Evolutionary conservation across 2,113 vertebrate genomes (phyloP).

Genomic region (Centropristis striata): DNA sequence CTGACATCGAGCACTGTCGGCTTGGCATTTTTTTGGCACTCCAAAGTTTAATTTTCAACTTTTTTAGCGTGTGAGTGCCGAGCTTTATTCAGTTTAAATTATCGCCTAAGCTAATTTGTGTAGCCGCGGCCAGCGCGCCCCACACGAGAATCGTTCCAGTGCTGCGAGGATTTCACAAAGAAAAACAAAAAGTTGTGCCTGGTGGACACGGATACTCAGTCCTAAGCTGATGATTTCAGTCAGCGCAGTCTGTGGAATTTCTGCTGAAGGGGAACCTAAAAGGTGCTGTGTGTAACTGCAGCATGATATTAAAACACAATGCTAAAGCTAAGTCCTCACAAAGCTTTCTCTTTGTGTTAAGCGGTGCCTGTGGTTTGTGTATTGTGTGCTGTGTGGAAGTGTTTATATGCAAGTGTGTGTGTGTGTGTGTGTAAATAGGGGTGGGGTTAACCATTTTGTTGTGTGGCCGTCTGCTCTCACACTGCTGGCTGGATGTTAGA

Average conservation of each 20-base stretch:
- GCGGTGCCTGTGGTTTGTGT: constrained; percentile 58
- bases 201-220: constrained; percentile 15
- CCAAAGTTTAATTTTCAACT: constrained; percentile 11
- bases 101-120: constrained; percentile 31
- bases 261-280: constrained; percentile 43
- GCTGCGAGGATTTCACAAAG: constrained; percentile 18
- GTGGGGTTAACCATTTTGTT: constrained; percentile 19
- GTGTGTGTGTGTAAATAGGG: constrained; percentile 40
- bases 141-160: constrained; percentile 26
- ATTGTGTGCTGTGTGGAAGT: constrained; percentile 42
- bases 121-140: constrained; percentile 74
- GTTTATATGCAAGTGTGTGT: constrained; percentile 38
- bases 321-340: constrained; percentile 17
- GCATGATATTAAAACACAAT: constrained; percentile 29
- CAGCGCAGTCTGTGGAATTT: constrained; percentile 39
- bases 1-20: constrained; percentile 32
- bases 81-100: constrained; percentile 13
- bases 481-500: constrained; percentile 81
- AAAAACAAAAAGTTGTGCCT: neutral
- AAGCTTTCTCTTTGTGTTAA: constrained; percentile 31
- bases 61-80: constrained; percentile 16
- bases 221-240: constrained; percentile 32
- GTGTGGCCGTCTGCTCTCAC: constrained; percentile 59
- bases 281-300: constrained; percentile 51
- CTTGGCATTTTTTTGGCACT: constrained; percentile 42